Conservation (phyloP, 2,797 vertebrate genomes). For the Ispidina lecontei region DNA sequence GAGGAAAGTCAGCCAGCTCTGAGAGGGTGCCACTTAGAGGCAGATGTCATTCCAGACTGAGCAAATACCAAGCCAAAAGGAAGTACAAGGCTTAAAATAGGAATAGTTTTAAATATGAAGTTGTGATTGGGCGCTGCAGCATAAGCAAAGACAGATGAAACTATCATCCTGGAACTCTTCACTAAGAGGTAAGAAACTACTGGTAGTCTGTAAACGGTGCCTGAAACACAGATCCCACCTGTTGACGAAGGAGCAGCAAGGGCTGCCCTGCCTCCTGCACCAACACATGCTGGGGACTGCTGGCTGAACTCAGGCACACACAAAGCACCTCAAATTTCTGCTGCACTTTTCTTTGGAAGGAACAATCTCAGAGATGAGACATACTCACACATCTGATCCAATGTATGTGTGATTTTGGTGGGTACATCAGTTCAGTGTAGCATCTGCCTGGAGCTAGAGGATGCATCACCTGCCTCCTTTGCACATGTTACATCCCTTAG, state of each 20-base stretch:
- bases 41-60: conserved; percentile 60
- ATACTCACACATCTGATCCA: conserved; percentile 18
- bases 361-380: background rate
- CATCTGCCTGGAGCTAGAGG: conserved; percentile 23
- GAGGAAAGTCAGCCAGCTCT: conserved; percentile 39
- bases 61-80: conserved; percentile 23
- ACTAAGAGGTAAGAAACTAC: background rate
- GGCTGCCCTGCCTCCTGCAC: background rate
- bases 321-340: background rate
- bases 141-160: background rate
- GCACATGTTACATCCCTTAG: background rate
- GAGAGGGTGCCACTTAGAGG: conserved; percentile 23
- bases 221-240: background rate
- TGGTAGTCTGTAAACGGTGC: background rate
- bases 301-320: background rate
- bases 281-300: background rate
- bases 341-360: background rate
- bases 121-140: background rate
- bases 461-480: background rate
- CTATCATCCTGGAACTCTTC: background rate
- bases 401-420: background rate
- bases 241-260: accelerated
- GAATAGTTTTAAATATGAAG: background rate
- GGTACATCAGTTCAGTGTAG: background rate
- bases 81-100: conserved; percentile 5